Evolutionary conservation across 35 echinoderm and acorn worm genomes (phyloP), one percentile per base, ranked within the genome.

Genomic region (Apostichopus californicus): DNA sequence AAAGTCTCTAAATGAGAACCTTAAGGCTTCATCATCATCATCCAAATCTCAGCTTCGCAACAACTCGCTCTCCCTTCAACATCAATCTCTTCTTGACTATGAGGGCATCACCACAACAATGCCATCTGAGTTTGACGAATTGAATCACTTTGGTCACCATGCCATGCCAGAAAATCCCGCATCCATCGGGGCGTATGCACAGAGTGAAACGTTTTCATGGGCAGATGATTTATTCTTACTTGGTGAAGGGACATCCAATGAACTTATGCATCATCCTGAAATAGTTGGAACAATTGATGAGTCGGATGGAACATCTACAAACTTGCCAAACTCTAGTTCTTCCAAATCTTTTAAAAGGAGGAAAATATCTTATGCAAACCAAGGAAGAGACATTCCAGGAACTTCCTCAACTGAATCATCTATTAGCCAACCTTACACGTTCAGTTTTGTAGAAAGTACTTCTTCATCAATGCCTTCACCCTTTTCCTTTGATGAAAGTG

Each of bases 181-280:
- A 12, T 61, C 58, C 58, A 61, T 61, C 12, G 58, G 58, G 7
- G 58, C 58, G 8, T 61, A 61, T 61, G 58, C 8, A 61, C 58
- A 61, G 58, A 85, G 18, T 21, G 57, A 17, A 85, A 54, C 55
- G 17, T 59, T 55, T 24, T 58, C 55, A n/a, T 85, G 81, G 57
- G 18, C 15, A 85, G 52, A 56, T 8, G 81, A 85, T 22, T 58
- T 85, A 52, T 85, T 85, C n/a, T n/a, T 55, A 4, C 58, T 85
- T 22, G 56, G 81, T 20, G 81, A 18, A 14, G 17, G n/a, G 1
- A 15, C 57, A n/a, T 59, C 81, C 15, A 59, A 58, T 56, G 81
- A 58, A 8, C 52, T 85, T 12, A 85, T 85, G 81, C 81, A 85
- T n/a, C 55, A 59, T 55, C 57, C 81, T 58, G 81, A 85, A 59